Base-by-base conservation (phyloP, 2,113 vertebrate genomes). In the Bucco capensis region DNA sequence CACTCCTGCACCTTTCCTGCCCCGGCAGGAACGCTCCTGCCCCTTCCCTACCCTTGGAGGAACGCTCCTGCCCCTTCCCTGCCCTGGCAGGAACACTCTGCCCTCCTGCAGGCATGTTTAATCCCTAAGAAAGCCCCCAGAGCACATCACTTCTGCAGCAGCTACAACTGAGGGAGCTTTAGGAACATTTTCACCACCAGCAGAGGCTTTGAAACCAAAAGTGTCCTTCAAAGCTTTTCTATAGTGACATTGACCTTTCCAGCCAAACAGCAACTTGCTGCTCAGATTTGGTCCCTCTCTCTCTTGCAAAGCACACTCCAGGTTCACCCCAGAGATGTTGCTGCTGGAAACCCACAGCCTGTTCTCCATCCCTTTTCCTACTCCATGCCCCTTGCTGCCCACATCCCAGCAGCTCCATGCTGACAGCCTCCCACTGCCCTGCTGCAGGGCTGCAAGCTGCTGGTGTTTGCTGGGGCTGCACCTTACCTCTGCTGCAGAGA, bases 1-100 rank as follows among this genome's bases (percentile, higher is more conserved):
- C 3, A 1, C n/a, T n/a, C n/a, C n/a, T n/a, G n/a, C n/a, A n/a
- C 0, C 0, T 5, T 61, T 31, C 0, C 31, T 25, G 5, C 0
- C 0, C 23, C 0, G 1, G 30, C 28, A 49, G 57, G 30, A 12
- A 4, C 54, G 15, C 40, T 42, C n/a, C 40, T 42, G 40, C 40
- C 40, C n/a, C 0, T 5, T 61, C 33, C 0, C 31, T 25, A 6
- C 0, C 0, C 23, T 0, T 1, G 30, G 53, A 49, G 57, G 30
- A 12, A 4, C 54, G 15, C 40, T 42, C 40, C n/a, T n/a, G n/a
- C n/a, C n/a, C 0, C 0, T 5, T 61, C 33, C 0, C 31, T 25
- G 5, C 0, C 0, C 23, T 0, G 1, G 30, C 28, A 49, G 57
- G 30, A 12, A 4, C 54, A 42, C 40, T 42, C 40, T 42, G 40